phyloP scores from a whole-genome alignment of 2,888 invertebrate species.

The Polylopha cassiicola region DNA sequence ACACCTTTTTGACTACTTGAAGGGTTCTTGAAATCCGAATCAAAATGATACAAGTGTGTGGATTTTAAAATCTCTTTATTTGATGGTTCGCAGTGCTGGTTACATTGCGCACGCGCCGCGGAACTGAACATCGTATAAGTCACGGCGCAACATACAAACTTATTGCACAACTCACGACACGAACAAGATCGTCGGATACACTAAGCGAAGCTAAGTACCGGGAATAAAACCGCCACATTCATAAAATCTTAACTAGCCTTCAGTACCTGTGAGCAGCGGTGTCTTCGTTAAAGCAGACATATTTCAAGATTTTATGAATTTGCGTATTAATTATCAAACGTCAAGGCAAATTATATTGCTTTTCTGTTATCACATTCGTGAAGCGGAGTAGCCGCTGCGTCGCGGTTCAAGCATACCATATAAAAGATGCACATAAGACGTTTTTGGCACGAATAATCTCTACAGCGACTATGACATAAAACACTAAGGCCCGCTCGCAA shows the following conservation, averaged over 20 bases:
- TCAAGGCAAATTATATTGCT: constrained; percentile 31
- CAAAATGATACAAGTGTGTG: background rate
- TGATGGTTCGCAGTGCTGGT: constrained; percentile 34
- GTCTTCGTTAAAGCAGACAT: background rate
- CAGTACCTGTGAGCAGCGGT: constrained; percentile 12
- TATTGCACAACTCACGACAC: no score
- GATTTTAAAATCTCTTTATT: constrained; percentile 64
- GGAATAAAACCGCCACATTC: no score
- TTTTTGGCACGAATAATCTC: constrained; percentile 59
- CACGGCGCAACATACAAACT: no score
- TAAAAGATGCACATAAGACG: constrained; percentile 44
- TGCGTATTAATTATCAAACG: constrained; percentile 22
- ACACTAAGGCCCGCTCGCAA: constrained; percentile 20
- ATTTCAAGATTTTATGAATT: no score
- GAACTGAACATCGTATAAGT: constrained; percentile 7
- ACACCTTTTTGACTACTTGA: no score
- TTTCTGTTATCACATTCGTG: constrained; percentile 3
- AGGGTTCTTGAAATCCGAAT: no score
- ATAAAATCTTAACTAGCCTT: no score
- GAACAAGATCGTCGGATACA: no score
- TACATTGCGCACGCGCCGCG: constrained; percentile 7
- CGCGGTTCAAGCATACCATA: constrained; percentile 9
- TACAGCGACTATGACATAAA: constrained; percentile 5
- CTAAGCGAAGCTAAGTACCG: no score
- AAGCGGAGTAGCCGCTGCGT: constrained; percentile 22